phyloP scores from a whole-genome alignment of 2,113 vertebrate species.

The Zosterops japonicus region DNA sequence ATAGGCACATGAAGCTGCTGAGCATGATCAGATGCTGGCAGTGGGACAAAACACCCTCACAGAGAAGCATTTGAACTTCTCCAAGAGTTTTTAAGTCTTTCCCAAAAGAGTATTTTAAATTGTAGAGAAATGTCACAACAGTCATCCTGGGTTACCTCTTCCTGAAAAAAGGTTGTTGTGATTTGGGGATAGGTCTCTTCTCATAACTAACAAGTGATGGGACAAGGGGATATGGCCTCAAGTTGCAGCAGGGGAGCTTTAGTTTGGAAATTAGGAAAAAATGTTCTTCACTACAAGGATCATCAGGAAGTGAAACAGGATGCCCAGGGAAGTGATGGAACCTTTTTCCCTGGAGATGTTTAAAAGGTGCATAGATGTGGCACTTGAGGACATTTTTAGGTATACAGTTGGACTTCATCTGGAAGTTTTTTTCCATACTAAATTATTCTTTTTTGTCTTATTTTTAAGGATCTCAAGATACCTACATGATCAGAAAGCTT shows the following conservation, averaged over 20 bases:
- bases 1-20: background rate
- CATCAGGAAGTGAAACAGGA: background rate
- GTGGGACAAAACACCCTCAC: background rate
- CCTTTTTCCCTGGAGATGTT: background rate
- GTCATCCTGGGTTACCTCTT: background rate
- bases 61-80: background rate
- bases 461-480: background rate
- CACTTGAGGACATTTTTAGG: too few species aligned
- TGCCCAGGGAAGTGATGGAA: background rate
- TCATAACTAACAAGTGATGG: fast-evolving
- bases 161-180: background rate
- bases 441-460: background rate
- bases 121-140: background rate
- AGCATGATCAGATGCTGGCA: background rate
- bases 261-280: background rate
- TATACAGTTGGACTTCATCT: background rate
- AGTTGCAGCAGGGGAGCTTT: background rate
- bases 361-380: background rate
- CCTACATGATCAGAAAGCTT: background rate
- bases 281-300: background rate
- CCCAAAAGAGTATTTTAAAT: background rate
- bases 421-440: background rate
- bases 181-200: fast-evolving
- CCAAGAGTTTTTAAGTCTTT: background rate
- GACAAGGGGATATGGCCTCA: background rate